Conservation (phyloP, 2,797 vertebrate species). For the Diplodus puntazzo region DNA sequence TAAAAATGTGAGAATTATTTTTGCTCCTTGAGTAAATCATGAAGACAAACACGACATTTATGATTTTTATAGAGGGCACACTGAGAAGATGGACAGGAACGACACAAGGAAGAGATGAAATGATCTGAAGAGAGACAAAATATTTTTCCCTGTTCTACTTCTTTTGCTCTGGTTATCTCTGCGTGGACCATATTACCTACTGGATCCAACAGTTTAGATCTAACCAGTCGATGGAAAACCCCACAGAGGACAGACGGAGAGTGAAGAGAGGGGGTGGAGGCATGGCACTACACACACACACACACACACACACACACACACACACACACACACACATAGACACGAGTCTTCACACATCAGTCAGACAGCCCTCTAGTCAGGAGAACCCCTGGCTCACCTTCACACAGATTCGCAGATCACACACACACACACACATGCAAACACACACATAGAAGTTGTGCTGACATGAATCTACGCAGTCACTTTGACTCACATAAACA, state of each 20-base stretch:
- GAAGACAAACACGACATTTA: background rate
- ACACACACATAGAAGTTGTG: slow-evolving; percentile 61
- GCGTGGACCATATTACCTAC: slow-evolving; percentile 48
- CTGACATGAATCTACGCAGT: slow-evolving; percentile 79
- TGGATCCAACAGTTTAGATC: slow-evolving; percentile 52
- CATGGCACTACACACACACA: slow-evolving; percentile 48
- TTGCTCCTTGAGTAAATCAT: background rate
- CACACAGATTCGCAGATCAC: slow-evolving; percentile 84
- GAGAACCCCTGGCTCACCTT: slow-evolving; percentile 89
- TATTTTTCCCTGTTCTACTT: background rate
- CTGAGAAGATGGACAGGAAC: background rate
- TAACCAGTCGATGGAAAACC: slow-evolving; percentile 78
- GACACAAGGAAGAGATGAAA: background rate
- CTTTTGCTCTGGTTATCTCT: slow-evolving; percentile 36
- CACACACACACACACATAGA: slow-evolving; percentile 52
- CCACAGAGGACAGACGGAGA: slow-evolving; percentile 65
- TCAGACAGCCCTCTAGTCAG: slow-evolving; percentile 85
- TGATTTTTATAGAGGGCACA: background rate
- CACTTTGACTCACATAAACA: slow-evolving; percentile 83
- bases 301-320: slow-evolving; percentile 52
- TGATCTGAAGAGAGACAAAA: background rate
- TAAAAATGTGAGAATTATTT: background rate
- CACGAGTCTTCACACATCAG: slow-evolving; percentile 76
- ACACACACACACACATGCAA: slow-evolving; percentile 45
- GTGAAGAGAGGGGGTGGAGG: slow-evolving; percentile 47